phyloP scores from a whole-genome alignment of 2,113 vertebrate species.

The Ginglymostoma cirratum region DNA sequence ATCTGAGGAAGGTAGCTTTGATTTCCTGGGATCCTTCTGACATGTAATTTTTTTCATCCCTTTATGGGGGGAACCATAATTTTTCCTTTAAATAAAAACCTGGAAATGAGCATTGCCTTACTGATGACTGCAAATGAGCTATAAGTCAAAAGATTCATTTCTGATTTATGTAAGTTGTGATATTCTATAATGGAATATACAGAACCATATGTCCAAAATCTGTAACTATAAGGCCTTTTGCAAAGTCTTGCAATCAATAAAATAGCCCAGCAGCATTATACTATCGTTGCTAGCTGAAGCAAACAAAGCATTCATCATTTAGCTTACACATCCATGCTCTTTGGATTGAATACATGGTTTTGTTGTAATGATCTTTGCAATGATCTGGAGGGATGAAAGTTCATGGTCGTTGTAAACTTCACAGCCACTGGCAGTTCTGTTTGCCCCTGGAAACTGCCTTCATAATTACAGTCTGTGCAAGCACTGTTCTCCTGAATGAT shows the following conservation, averaged over 20 bases:
- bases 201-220: not conserved
- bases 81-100: no score
- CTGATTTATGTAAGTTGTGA: not conserved
- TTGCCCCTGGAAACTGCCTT: no score
- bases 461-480: not conserved
- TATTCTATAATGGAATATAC: not conserved
- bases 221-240: not conserved
- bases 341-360: not conserved
- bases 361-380: not conserved
- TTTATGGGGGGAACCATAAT: no score
- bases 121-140: not conserved
- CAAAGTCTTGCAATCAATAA: not conserved
- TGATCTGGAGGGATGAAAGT: not conserved
- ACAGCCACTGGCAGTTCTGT: no score
- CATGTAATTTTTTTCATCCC: no score
- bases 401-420: no score
- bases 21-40: no score
- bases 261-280: not conserved
- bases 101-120: no score
- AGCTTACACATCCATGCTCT: not conserved
- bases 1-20: no score
- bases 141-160: not conserved
- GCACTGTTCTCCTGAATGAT: not conserved
- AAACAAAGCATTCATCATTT: not conserved
- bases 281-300: not conserved